Percentiles rank a stretch among this genome's conserved stretches.
Conservation (phyloP, 2,888 invertebrate species). For the Hemicrepidius hirtus region DNA sequence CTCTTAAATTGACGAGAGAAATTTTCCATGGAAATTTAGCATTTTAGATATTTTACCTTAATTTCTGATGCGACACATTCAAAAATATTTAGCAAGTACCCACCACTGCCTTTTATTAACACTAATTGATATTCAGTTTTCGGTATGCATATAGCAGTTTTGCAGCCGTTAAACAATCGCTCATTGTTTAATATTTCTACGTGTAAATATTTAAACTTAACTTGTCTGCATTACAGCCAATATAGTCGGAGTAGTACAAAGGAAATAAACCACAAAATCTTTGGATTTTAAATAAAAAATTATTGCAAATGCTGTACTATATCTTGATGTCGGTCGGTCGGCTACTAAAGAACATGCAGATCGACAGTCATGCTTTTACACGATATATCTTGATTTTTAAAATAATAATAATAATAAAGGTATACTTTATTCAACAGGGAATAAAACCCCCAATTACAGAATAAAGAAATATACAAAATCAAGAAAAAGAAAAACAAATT, state of each 20-base stretch:
- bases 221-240: slow-evolving; percentile 1
- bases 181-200: slow-evolving; percentile 49
- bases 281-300: slow-evolving; percentile 26
- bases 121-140: slow-evolving; percentile 46
- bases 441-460: no score
- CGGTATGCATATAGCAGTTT: slow-evolving; percentile 33
- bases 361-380: no score
- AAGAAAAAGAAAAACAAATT: no score
- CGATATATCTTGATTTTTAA: no score
- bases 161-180: slow-evolving; percentile 43
- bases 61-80: slow-evolving; percentile 22
- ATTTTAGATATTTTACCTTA: neutral
- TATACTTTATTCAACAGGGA: no score
- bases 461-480: no score
- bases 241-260: slow-evolving; percentile 1
- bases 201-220: slow-evolving; percentile 35
- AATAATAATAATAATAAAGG: no score
- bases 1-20: no score
- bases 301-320: neutral
- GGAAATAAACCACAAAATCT: slow-evolving; percentile 5
- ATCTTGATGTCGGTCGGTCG: no score
- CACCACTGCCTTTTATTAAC: slow-evolving; percentile 23
- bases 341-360: no score
- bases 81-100: no score
- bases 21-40: no score